Evolutionary conservation across 2,888 invertebrate species (phyloP), one percentile per base, ranked within the genome.

Genomic region (Chironomus riparius): DNA sequence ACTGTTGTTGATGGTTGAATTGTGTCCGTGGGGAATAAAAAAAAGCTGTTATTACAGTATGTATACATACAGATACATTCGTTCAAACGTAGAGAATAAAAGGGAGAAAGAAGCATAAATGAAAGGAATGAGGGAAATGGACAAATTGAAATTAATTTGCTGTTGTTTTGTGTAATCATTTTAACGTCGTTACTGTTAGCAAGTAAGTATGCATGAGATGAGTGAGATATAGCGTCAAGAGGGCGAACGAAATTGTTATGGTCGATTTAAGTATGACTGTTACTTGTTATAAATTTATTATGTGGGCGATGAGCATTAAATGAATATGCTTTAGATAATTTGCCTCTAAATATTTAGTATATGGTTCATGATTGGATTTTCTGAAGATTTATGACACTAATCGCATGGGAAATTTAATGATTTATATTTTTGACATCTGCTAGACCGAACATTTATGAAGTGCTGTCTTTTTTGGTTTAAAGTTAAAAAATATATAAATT

Each of bases 121-220:
- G 1, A 18, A 10, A 48, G 22, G 47, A 21, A 38, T 15, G 18
- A 70, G 38, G 70, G 22, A 70, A 47, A 47, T 24, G 71, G 56
- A 71, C 71, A 71, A 71, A 71, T 71, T 71, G 71, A 71, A 71
- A 71, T 71, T 71, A 71, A 71, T 71, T 71, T 71, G 56, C 56
- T 71, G 71, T 71, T 56, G 71, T 71, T 71, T 70, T 47, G 13
- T 47, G 18, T 70, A 70, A 70, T 70, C 48, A 70, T 70, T 70
- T 71, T 50, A 71, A 65, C 65, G 21, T 65, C 21, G 21, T 65
- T 65, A 56, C 56, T 56, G 56, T 15, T 56, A 56, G 18, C 18
- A 56, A 18, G 15, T 50, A 24, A 21, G 12, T 65, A 21, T 24
- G 18, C 24, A 24, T 12, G 1, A 62, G 10, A 38, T 38, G 38